phyloP scores from a whole-genome alignment of 2,888 invertebrate genomes.

The Protodeltote pygarga region DNA sequence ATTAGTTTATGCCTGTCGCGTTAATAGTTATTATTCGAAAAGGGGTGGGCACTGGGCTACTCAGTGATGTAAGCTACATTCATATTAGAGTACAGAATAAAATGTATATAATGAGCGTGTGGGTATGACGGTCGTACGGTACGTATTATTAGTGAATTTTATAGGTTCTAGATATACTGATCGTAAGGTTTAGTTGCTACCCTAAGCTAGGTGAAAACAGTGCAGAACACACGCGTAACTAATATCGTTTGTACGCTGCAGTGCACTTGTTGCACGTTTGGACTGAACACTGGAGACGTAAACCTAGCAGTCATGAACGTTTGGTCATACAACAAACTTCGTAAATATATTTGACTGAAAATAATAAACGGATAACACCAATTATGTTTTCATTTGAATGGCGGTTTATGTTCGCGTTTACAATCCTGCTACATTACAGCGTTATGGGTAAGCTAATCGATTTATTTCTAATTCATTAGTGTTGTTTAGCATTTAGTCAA shows the following conservation, averaged over 20 bases:
- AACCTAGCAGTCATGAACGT: constrained; percentile 43
- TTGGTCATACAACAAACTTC: constrained; percentile 40
- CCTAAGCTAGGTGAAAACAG: constrained; percentile 29
- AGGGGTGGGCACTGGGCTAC: no score
- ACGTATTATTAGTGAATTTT: constrained; percentile 2
- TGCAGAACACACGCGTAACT: constrained; percentile 46
- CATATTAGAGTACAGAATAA: no score
- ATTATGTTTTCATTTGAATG: constrained; percentile 36
- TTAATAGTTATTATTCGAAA: no score
- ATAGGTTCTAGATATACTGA: constrained; percentile 4
- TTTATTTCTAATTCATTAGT: constrained; percentile 40
- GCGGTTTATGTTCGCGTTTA: constrained; percentile 25
- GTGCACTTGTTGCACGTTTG: constrained; percentile 26
- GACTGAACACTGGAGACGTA: constrained; percentile 16
- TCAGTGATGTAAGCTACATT: no score
- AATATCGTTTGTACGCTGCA: constrained; percentile 47
- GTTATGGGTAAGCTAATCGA: constrained; percentile 48
- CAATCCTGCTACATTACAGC: constrained; percentile 27
- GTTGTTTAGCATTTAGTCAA: constrained; percentile 7
- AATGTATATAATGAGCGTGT: background rate
- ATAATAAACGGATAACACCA: constrained; percentile 31
- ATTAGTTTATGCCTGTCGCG: no score
- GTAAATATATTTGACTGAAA: constrained; percentile 25
- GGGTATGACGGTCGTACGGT: background rate
- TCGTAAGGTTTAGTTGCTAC: constrained; percentile 33